phyloP scores from a whole-genome alignment of 2,797 vertebrate species.

The Pristis pectinata region DNA sequence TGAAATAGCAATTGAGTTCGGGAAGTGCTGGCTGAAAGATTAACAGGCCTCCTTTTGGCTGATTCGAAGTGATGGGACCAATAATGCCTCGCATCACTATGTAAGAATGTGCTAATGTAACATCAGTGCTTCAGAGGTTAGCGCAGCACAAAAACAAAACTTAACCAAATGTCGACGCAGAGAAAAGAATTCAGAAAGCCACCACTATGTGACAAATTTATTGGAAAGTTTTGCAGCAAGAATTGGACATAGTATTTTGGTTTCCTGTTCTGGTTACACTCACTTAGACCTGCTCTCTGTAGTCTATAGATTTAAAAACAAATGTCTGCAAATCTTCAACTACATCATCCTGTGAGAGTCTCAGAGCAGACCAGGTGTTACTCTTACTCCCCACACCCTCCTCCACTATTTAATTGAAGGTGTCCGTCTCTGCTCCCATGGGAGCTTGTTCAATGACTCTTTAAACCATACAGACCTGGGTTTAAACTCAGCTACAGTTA shows the following conservation, averaged over 20 bases:
- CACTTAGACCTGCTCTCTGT: neutral
- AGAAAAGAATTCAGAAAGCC: neutral
- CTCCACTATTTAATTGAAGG: too few relatives aligned
- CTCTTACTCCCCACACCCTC: too few relatives aligned
- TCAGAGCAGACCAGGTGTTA: too few relatives aligned
- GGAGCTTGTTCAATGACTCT: too few relatives aligned
- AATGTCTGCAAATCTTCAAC: too few relatives aligned
- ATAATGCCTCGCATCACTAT: too few relatives aligned
- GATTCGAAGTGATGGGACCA: too few relatives aligned
- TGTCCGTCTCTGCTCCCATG: too few relatives aligned
- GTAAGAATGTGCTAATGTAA: neutral
- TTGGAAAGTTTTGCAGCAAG: neutral
- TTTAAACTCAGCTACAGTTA: too few relatives aligned
- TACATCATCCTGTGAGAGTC: too few relatives aligned
- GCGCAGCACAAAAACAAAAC: neutral
- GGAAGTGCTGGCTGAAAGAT: neutral
- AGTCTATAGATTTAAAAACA: too few relatives aligned
- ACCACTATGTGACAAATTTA: neutral
- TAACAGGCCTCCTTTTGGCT: neutral
- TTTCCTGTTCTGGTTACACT: neutral
- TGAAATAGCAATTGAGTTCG: neutral
- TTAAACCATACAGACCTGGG: too few relatives aligned
- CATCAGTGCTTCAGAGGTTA: neutral
- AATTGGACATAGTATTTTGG: neutral
- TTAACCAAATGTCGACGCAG: neutral